Conservation (phyloP, 1,140 invertebrate species). For the Agrypnia vestita region DNA sequence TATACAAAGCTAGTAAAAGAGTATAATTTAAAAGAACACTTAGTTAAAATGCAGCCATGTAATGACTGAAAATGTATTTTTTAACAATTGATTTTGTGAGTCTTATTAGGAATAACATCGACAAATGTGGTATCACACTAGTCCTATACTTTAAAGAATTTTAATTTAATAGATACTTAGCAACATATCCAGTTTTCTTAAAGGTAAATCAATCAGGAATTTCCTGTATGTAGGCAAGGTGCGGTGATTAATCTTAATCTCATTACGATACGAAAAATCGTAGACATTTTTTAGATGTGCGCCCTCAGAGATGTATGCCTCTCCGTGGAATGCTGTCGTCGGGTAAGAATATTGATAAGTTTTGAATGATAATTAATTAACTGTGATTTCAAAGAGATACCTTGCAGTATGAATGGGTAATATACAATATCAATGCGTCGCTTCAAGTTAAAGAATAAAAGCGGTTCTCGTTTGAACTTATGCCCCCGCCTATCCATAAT, state of each 20-base stretch:
- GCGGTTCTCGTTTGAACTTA: constrained; percentile 9
- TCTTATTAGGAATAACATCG: too few species aligned
- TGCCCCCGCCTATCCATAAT: neutral
- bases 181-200: too few species aligned
- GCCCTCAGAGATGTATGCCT: neutral
- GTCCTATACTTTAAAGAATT: too few species aligned
- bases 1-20: too few species aligned
- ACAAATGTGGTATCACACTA: too few species aligned
- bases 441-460: neutral
- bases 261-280: constrained; percentile 23
- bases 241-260: constrained; percentile 17
- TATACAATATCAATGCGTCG: constrained; percentile 14
- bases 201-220: constrained; percentile 12
- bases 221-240: constrained; percentile 26
- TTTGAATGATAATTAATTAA: constrained; percentile 42
- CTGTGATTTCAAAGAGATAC: constrained; percentile 30
- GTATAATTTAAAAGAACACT: too few species aligned
- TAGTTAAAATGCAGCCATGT: too few species aligned
- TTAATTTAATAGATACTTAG: too few species aligned
- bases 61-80: too few species aligned
- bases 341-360: constrained; percentile 32
- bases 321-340: neutral
- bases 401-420: constrained; percentile 2
- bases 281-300: neutral
- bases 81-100: too few species aligned